phyloP scores from a whole-genome alignment of 1,140 invertebrate species.

The Tribolium madens region DNA sequence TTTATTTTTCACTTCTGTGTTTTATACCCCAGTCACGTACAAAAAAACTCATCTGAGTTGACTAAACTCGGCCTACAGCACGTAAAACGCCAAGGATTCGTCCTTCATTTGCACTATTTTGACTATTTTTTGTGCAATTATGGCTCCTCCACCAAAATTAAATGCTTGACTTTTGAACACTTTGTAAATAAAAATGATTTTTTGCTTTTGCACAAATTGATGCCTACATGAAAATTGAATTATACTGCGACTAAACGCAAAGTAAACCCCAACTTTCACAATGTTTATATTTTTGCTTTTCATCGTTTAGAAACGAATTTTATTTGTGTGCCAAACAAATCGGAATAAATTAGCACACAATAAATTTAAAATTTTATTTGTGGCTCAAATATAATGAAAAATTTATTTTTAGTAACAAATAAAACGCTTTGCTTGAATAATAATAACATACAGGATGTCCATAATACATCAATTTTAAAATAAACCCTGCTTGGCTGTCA shows the following conservation, averaged over 20 bases:
- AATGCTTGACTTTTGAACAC: no score
- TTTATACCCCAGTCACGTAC: not conserved
- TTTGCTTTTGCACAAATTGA: not conserved
- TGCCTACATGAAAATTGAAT: not conserved
- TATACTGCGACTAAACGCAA: not conserved
- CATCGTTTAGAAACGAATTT: not conserved
- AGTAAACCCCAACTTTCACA: not conserved
- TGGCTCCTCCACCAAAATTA: no score
- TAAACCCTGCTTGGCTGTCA: constrained; percentile 42
- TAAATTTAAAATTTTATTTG: not conserved
- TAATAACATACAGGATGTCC: not conserved
- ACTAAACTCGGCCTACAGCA: no score
- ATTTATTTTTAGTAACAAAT: not conserved
- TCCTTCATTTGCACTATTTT: no score
- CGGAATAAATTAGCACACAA: not conserved
- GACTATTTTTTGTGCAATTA: no score
- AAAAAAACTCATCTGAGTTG: no score
- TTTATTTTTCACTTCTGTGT: not conserved
- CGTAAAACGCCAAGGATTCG: not conserved
- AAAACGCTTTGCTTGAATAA: not conserved
- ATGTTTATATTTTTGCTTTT: not conserved
- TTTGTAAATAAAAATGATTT: no score
- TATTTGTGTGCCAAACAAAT: not conserved
- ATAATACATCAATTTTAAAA: constrained; percentile 5
- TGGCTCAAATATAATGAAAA: not conserved